Percentiles rank a stretch among this genome's conserved stretches.
Evolutionary conservation across 2,797 vertebrate genomes (phyloP).

Genomic region (Tolypeutes matacus): DNA sequence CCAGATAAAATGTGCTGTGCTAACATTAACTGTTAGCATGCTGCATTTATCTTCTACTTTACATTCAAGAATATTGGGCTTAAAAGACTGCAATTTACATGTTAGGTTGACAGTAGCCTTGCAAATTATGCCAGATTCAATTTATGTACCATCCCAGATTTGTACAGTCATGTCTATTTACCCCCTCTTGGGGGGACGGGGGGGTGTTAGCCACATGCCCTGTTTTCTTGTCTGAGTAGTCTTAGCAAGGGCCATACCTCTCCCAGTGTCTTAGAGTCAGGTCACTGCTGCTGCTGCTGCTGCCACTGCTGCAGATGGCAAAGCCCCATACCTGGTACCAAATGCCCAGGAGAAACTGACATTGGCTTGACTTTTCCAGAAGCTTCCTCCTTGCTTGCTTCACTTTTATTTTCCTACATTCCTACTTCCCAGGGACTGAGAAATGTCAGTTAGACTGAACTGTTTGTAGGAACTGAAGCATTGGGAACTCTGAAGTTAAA

Average conservation of each 20-base stretch:
- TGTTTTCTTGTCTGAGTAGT: not conserved
- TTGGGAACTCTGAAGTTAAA: not conserved
- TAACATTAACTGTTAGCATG: not conserved
- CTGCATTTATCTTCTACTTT: not conserved
- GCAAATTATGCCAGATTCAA: not conserved
- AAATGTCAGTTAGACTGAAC: not conserved
- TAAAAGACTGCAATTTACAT: not conserved
- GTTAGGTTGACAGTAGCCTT: not conserved
- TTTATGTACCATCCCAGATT: not conserved
- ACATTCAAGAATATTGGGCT: not conserved
- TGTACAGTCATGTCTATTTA: not conserved
- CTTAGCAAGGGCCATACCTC: not conserved
- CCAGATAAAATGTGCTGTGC: not conserved
- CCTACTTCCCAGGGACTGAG: not conserved
- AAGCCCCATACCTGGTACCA: not conserved
- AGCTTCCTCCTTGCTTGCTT: not conserved
- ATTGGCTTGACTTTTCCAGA: not conserved
- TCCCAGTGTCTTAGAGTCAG: not conserved
- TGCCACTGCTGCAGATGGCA: not conserved
- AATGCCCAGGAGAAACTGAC: not conserved
- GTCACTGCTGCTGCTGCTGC: not conserved
- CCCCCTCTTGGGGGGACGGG: accelerated
- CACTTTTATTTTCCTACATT: not conserved
- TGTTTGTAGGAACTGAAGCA: not conserved
- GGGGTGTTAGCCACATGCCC: too few relatives aligned